A percentile compares a stretch with the other conserved stretches of the same genome.
These are phyloP conservation scores for Oenanthe melanoleuca DNA, from an alignment of 2,113 vertebrate genomes.

Conservation along the genomic window DNA sequence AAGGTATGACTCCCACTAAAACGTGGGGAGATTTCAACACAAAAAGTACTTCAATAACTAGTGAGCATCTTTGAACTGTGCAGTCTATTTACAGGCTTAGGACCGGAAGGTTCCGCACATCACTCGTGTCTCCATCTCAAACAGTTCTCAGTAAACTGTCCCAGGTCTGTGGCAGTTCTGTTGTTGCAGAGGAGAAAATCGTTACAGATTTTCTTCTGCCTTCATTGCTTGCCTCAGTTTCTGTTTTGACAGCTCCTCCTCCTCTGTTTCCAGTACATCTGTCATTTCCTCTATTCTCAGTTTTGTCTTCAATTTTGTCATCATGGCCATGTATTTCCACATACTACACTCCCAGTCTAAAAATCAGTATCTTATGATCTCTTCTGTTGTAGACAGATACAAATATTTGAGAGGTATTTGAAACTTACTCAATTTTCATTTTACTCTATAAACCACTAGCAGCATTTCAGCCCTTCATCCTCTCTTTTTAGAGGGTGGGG, in stretches of 20 bases:
- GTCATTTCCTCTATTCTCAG: background rate
- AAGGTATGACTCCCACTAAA: background rate
- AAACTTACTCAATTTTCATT: background rate
- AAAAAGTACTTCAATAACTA: background rate
- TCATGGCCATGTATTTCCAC: background rate
- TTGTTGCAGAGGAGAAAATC: background rate
- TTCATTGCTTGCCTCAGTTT: background rate
- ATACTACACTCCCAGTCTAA: background rate
- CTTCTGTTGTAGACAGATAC: background rate
- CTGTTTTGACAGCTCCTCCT: slow-evolving; percentile 11
- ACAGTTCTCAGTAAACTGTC: background rate
- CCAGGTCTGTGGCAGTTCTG: background rate
- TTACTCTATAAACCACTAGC: background rate
- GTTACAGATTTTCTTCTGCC: background rate
- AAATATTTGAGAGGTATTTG: background rate
- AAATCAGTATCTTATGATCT: background rate
- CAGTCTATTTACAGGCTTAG: background rate
- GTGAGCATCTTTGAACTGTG: background rate
- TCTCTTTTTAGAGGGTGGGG: accelerated
- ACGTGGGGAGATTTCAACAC: background rate
- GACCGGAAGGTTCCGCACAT: background rate
- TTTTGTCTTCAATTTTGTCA: background rate
- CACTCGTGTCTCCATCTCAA: background rate
- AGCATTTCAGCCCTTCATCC: background rate
- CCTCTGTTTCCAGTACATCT: background rate